Conservation (phyloP, 2,888 invertebrate genomes). For the Alentia gelatinosa region DNA sequence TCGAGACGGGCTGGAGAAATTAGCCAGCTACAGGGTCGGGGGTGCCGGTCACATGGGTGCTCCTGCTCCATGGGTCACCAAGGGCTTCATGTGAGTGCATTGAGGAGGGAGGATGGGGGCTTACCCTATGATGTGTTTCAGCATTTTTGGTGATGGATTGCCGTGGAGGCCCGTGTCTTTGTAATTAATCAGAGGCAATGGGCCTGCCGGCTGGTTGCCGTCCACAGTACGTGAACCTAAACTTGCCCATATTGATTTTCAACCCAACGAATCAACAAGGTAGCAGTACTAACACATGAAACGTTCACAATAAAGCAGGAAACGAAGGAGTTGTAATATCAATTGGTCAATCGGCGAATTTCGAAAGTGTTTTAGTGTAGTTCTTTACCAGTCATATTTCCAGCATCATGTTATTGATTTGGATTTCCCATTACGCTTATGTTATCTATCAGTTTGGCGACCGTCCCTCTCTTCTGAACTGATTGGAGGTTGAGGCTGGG, state of each 20-base stretch:
- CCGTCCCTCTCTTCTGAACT: neutral
- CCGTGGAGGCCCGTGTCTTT: neutral
- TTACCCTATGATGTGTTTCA: slow-evolving; percentile 7
- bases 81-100: no score
- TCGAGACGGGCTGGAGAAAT: neutral
- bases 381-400: neutral
- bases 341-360: neutral
- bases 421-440: neutral
- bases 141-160: neutral
- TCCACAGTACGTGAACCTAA: neutral
- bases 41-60: neutral
- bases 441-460: neutral
- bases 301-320: neutral
- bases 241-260: neutral
- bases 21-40: neutral
- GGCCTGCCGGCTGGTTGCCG: neutral
- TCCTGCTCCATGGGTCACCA: neutral
- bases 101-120: neutral
- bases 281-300: neutral
- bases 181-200: neutral
- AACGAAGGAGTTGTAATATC: neutral
- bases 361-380: neutral
- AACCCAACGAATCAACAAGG: neutral
- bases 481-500: no score
- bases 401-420: neutral